phyloP scores from a whole-genome alignment of 2,797 vertebrate genomes.

The Serranus cabrilla region DNA sequence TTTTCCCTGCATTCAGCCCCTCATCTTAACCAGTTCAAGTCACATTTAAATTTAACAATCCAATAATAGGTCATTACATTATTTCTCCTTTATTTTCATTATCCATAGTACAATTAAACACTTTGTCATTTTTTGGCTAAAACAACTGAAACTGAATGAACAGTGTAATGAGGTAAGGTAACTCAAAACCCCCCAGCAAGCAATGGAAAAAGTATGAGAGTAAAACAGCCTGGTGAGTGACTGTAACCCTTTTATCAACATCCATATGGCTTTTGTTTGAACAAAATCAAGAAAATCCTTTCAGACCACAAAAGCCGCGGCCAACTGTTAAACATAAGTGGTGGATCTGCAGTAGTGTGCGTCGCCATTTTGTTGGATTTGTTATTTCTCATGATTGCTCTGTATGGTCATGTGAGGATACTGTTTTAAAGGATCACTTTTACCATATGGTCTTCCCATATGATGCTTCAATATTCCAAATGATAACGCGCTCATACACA shows the following conservation, averaged over 20 bases:
- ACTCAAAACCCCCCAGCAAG: constrained; percentile 1
- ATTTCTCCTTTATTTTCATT: constrained; percentile 16
- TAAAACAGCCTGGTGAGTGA: constrained; percentile 27
- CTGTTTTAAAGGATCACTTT: background rate
- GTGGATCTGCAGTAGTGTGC: constrained; percentile 19
- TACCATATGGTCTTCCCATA: background rate
- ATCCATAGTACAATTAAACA: constrained; percentile 10
- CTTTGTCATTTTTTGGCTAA: constrained; percentile 6
- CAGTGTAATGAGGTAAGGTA: background rate
- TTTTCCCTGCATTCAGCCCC: constrained; percentile 21
- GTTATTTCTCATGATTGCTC: constrained; percentile 23
- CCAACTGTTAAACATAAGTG: constrained; percentile 20
- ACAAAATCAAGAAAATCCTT: constrained; percentile 17
- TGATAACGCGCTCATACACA: background rate
- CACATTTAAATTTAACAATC: constrained; percentile 14
- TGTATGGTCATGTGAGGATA: constrained; percentile 18
- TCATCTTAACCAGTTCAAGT: background rate
- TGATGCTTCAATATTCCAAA: constrained; percentile 15
- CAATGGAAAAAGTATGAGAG: constrained; percentile 8
- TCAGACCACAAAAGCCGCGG: constrained; percentile 9
- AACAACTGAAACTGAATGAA: constrained; percentile 10
- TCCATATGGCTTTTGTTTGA: constrained; percentile 30
- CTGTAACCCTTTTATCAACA: constrained; percentile 13
- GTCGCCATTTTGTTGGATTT: constrained; percentile 18
- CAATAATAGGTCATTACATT: constrained; percentile 23